Evolutionary conservation across 2,888 invertebrate species (phyloP), one percentile per base, ranked within the genome.

Genomic region (Meiosimyza platycephala): DNA sequence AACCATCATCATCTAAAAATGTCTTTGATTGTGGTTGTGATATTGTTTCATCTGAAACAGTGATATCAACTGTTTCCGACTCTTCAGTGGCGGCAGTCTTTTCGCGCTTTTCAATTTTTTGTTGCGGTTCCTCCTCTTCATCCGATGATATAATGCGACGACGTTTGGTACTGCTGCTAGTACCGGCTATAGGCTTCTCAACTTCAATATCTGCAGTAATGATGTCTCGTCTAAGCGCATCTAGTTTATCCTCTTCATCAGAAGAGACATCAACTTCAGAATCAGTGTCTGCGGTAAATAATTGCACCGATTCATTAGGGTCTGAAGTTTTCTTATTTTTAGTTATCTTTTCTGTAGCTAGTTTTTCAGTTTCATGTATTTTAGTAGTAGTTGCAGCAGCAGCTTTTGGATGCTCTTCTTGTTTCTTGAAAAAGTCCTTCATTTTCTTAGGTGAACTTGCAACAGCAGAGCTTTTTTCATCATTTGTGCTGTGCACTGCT

Each of bases 1-100:
- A 85, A 40, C 86, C 85, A 71, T 85, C 85, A 3, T 86, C 86
- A 76, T 85, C 85, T 51, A 85, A 76, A 76, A 78, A 86, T 5
- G 86, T 85, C 76, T 85, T 82, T n/a, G 79, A 78, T 47, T 78
- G 78, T 70, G 77, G 72, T 1, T 76, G 75, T 15, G 71, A 76
- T 9, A 50, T 74, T 2, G 72, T 67, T 11, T 76, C 76, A 12
- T 74, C 54, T 6, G 75, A 72, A 3, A 77, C 74, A 15, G 78
- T 77, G 13, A 50, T 50, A 4, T 47, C 50, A 18, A 63, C 22
- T 63, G 33, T n/a, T 12, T 62, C 60, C 11, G 28, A 9, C 52
- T 15, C 33, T 18, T 75, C 72, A n/a, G 22, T 16, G 15, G 64
- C 15, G 9, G 40, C 9, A 7, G 40, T 7, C 9, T 40, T 7